These are phyloP conservation scores for Dynastes tityus DNA, from an alignment of 2,888 invertebrate species.

Conservation along the genomic window DNA sequence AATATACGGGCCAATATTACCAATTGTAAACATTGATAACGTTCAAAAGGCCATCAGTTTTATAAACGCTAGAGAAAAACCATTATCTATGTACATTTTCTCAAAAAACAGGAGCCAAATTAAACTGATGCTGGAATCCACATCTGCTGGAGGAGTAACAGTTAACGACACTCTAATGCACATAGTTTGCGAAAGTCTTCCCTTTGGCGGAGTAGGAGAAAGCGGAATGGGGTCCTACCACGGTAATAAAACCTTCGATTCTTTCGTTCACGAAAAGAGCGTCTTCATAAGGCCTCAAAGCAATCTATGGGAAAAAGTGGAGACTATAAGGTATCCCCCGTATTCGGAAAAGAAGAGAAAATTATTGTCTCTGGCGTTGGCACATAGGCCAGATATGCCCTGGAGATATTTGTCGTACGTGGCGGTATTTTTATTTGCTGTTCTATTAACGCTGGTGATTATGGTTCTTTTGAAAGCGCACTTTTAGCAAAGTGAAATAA, in stretches of 20 bases:
- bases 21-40: constrained; percentile 87
- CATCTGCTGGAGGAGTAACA: constrained; percentile 85
- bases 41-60: constrained; percentile 94
- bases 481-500: neutral
- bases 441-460: constrained; percentile 29
- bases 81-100: constrained; percentile 92
- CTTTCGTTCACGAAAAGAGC: constrained; percentile 94
- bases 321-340: constrained; percentile 86
- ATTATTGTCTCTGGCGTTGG: constrained; percentile 31
- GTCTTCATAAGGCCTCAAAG: constrained; percentile 82
- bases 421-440: constrained; percentile 57
- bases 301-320: constrained; percentile 79
- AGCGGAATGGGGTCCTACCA: constrained; percentile 97
- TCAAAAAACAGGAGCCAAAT: constrained; percentile 75
- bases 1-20: constrained; percentile 97
- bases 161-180: constrained; percentile 93
- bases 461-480: constrained; percentile 8
- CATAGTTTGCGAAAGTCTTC: constrained; percentile 89
- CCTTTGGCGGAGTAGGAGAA: constrained; percentile 97
- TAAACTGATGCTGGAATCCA: constrained; percentile 79
- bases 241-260: constrained; percentile 91
- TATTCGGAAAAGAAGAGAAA: constrained; percentile 69
- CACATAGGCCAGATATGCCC: constrained; percentile 35
- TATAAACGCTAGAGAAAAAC: constrained; percentile 91
- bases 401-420: constrained; percentile 50